Evolutionary conservation across 2,113 vertebrate species (phyloP), one percentile per base, ranked within the genome.

Genomic region (Dasypus novemcinctus): DNA sequence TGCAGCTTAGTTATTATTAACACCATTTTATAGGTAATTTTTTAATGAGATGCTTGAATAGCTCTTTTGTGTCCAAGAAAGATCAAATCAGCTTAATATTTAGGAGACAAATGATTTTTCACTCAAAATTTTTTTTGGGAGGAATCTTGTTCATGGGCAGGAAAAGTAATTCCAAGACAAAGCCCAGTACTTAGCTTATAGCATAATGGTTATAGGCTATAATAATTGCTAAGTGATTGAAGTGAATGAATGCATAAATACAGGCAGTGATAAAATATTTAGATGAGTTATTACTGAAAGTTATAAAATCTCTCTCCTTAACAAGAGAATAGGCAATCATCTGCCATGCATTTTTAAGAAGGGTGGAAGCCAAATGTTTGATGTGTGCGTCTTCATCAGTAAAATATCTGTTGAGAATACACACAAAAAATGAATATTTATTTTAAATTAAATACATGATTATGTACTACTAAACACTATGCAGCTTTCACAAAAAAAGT

Each of bases 101-200:
- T 86, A 57, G 78, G 75, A 95, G 79, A 78, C 90, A 95, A 94
- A 93, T 95, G 18, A 63, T 85, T 87, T 90, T 93, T 90, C 76
- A 90, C 63, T 59, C 52, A 52, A 68, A 85, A 38, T 74, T 78
- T 66, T 31, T 84, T 79, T 91, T 25, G 0, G 59, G 27, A 23
- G 57, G 57, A 83, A 69, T 66, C 46, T 84, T 95, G 33, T 71
- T 85, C 46, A n/a, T 27, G 4, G 31, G 63, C 18, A 92, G 10
- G 10, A 87, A 72, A 54, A 92, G n/a, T 78, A 93, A 95, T 75
- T 85, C 41, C 75, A 80, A 81, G n/a, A 69, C 82, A 83, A 95
- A 83, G 46, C 38, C 61, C 33, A 74, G 80, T 61, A 52, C 81
- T 59, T 71, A 84, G 64, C 66, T 84, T 71, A 76, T 91, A 33